A percentile compares a stretch with the other conserved stretches of the same genome.
phyloP scores from a whole-genome alignment of 1,140 invertebrate genomes.

The Drosophila burlai region DNA sequence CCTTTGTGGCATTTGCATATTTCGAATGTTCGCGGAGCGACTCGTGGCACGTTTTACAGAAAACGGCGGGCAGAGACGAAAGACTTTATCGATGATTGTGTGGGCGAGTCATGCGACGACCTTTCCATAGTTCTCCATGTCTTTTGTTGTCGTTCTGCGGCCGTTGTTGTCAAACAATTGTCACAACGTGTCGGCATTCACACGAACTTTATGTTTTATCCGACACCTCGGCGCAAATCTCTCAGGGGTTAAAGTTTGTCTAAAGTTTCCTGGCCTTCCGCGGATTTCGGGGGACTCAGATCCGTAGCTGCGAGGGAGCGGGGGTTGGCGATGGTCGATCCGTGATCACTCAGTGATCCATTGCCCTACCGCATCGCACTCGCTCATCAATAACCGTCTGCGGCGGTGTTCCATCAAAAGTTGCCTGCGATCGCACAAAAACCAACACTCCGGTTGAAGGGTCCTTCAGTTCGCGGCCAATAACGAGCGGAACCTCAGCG shows the following conservation, averaged over 20 bases:
- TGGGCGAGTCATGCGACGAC: conserved; percentile 64
- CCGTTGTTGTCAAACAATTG: conserved; percentile 78
- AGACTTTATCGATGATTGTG: conserved; percentile 75
- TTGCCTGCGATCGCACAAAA: conserved; percentile 63
- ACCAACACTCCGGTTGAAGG: conserved; percentile 74
- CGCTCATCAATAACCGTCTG: conserved; percentile 47
- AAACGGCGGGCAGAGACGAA: conserved; percentile 23
- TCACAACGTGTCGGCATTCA: conserved; percentile 84
- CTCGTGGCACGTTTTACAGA: conserved; percentile 70
- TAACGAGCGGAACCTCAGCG: conserved; percentile 75
- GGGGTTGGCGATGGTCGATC: not conserved
- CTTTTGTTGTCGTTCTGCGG: conserved; percentile 36
- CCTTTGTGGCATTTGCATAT: conserved; percentile 76
- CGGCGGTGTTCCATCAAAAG: conserved; percentile 68
- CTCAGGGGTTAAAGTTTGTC: conserved; percentile 56
- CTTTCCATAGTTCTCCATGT: conserved; percentile 62
- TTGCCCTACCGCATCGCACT: conserved; percentile 70
- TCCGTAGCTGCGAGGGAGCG: not conserved
- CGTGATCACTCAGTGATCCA: conserved; percentile 33
- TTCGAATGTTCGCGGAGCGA: conserved; percentile 74
- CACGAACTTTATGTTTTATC: conserved; percentile 83
- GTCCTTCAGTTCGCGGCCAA: conserved; percentile 67
- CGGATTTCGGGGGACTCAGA: not conserved
- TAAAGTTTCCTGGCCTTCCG: not conserved
- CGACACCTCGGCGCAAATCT: conserved; percentile 68